Base-by-base conservation (phyloP, 2,113 vertebrate species). In the Protobothrops flavoviridis region DNA sequence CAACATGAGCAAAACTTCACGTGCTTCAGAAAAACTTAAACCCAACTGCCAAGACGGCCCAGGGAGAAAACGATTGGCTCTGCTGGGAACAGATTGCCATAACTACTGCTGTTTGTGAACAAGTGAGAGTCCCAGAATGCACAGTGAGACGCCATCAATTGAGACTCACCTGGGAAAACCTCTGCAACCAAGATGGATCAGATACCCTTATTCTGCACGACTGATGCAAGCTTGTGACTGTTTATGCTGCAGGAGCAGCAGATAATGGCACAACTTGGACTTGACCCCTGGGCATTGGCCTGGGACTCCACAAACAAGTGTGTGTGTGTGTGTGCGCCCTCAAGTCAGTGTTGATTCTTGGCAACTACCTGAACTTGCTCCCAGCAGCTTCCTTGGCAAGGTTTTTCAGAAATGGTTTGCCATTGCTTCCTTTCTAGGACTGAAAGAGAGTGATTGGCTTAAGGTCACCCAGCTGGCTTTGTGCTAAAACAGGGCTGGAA, bases 31-130 rank as follows among this genome's bases (percentile, higher is more conserved):
- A 81, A 15, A 81, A 39, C 69, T 43, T 21, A 81, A 43, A 45
- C 59, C 5, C 20, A 43, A 21, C 9, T 50, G 17, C 56, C 33
- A 0, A 1, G 4, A 11, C 8, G 4, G 13, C 53, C 69, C 88
- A 69, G 26, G 1, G 13, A 91, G 2, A 81, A 94, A 89, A 29
- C 48, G 0, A 56, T 59, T 88, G 89, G 59, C 3, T 23, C 48
- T 21, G 11, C 90, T 91, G 93, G 64, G 91, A 50, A 0, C 5
- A 17, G 1, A 88, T 94, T 93, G 91, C 96, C 93, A 87, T 87
- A 95, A 96, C 94, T 94, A 96, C 93, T 43, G 0, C 26, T 64
- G 94, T 69, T 93, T 95, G 92, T 53, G 90, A 13, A 13, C 43
- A 93, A 43, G 29, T 24, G 64, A 23, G 86, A 81, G 89, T 93